Percentiles rank a stretch among this genome's conserved stretches.
phyloP scores from a whole-genome alignment of 2,888 invertebrate species.

The Pterobdella sp. region DNA sequence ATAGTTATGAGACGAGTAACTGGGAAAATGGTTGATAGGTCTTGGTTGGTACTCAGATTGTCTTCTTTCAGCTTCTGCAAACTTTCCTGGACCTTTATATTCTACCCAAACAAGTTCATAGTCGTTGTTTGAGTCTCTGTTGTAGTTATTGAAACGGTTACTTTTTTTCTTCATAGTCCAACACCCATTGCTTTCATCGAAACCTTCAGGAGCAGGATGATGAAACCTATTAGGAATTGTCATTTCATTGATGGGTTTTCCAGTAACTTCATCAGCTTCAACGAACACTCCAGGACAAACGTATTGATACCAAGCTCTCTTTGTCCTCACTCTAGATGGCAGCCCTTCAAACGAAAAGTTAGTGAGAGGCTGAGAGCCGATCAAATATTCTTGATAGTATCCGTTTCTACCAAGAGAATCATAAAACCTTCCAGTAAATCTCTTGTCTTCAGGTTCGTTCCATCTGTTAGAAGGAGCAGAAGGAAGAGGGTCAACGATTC shows the following conservation, averaged over 20 bases:
- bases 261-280: conserved; percentile 15
- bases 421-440: background rate
- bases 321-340: background rate
- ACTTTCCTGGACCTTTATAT: conserved; percentile 9
- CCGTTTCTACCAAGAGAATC: conserved; percentile 5
- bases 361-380: background rate
- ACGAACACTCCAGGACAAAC: conserved; percentile 26
- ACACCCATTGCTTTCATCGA: conserved; percentile 10
- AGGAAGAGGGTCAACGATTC: background rate
- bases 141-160: background rate
- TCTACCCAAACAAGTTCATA: conserved; percentile 25
- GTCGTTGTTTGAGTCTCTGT: background rate
- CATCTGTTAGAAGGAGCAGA: too few species aligned
- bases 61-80: background rate
- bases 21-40: background rate
- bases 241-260: conserved; percentile 4
- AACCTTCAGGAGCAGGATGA: background rate
- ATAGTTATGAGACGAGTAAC: background rate
- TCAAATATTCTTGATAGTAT: background rate
- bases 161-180: conserved; percentile 11
- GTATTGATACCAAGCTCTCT: conserved; percentile 16
- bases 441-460: background rate
- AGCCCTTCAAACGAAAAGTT: background rate
- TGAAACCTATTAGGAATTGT: conserved; percentile 16
- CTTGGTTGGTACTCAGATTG: background rate